A percentile compares a stretch with the other conserved stretches of the same genome.
These are phyloP conservation scores for Isichthys henryi DNA, from an alignment of 2,113 vertebrate species.

Conservation along the genomic window DNA sequence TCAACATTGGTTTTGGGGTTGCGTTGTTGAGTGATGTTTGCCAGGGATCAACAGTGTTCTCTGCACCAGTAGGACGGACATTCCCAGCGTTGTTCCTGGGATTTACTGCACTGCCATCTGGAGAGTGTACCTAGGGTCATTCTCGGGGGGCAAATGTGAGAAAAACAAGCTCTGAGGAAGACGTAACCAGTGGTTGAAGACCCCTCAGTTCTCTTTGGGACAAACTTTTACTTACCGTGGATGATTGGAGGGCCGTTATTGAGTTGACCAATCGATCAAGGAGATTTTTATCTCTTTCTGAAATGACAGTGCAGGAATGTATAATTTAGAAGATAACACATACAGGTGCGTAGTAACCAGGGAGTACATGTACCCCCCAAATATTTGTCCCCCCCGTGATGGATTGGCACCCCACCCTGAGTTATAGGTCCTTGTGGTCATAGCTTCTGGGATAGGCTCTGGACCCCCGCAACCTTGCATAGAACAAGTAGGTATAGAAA, in stretches of 20 bases:
- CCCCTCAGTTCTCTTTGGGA: not conserved
- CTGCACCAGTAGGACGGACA: constrained; percentile 12
- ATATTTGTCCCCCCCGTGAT: not conserved
- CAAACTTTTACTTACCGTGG: too few species aligned
- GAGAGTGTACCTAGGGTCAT: constrained; percentile 22
- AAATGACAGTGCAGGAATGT: not conserved
- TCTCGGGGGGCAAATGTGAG: constrained; percentile 11
- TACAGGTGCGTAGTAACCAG: not conserved
- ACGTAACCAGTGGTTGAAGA: not conserved
- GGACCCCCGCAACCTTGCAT: not conserved
- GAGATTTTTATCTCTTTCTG: not conserved
- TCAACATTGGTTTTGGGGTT: constrained; percentile 9
- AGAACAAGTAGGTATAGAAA: not conserved
- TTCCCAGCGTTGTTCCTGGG: constrained; percentile 17
- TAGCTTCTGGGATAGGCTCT: not conserved
- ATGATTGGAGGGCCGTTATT: not conserved
- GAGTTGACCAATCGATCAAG: not conserved
- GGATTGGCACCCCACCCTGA: not conserved
- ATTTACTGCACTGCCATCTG: constrained; percentile 18
- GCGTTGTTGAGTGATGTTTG: constrained; percentile 11
- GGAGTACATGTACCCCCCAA: not conserved
- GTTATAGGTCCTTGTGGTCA: not conserved
- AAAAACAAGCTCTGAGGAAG: constrained; percentile 13
- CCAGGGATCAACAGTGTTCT: constrained; percentile 25
- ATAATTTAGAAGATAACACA: not conserved